Conservation (phyloP, 2,797 vertebrate species). For the Muscicapa comitata region DNA sequence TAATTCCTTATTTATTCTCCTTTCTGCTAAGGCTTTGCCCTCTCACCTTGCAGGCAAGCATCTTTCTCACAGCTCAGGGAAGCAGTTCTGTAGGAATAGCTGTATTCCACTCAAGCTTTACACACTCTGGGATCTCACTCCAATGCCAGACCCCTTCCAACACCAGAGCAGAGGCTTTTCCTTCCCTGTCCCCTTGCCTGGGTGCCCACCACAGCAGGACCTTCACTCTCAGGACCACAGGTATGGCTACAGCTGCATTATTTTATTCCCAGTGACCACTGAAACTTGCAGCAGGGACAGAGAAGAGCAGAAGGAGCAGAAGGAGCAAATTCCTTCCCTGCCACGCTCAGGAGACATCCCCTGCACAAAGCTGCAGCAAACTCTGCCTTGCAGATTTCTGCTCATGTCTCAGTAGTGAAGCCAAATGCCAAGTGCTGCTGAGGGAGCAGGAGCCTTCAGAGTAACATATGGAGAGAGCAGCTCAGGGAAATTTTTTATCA, state of each 20-base stretch:
- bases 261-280: neutral
- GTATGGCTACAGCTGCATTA: neutral
- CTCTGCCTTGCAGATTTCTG: neutral
- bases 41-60: slow-evolving; percentile 3
- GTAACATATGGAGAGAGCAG: neutral
- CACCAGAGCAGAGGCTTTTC: neutral
- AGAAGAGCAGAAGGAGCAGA: neutral
- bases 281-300: neutral
- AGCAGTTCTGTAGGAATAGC: slow-evolving; percentile 41
- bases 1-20: slow-evolving; percentile 46
- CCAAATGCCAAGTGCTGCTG: neutral
- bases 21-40: slow-evolving; percentile 47
- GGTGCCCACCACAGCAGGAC: neutral
- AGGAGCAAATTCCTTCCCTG: neutral
- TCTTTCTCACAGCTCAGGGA: slow-evolving; percentile 58
- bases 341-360: neutral
- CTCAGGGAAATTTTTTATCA: neutral
- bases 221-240: neutral
- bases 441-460: neutral
- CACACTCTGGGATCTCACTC: neutral
- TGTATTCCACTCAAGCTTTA: neutral
- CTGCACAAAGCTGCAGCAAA: neutral
- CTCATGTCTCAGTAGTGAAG: neutral
- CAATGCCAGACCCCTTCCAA: neutral
- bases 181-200: neutral